Base-by-base conservation (phyloP, 2,797 vertebrate species). In the Pogonophryne albipinna region DNA sequence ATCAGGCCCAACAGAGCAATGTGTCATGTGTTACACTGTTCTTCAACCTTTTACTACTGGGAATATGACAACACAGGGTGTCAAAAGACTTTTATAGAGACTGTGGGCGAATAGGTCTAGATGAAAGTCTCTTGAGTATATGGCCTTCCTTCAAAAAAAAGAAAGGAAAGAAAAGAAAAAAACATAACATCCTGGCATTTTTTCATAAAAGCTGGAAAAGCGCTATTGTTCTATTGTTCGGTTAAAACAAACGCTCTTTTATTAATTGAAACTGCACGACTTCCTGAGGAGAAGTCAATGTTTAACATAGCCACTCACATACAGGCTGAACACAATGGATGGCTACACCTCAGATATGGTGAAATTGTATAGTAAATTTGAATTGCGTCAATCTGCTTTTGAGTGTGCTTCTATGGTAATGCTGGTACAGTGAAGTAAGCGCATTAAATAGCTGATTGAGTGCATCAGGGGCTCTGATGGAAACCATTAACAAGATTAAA, bases 401-500 rank as follows among this genome's bases (percentile, higher is more conserved):
- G 58, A 71, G 69, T 60, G 50, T 44, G 69, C 71, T 82, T 74
- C 66, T 65, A 68, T 49, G 83, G 75, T 70, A 72, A 68, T 19
- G 46, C 72, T 61, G 63, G 56, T 76, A 85, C 78, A 84, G 79
- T 85, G 86, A 91, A 90, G 86, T 87, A 91, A 89, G 85, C 82
- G 77, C 87, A 89, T 88, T 89, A 90, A 84, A 86, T 78, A 79
- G 85, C 81, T 93, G 89, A 93, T 86, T 87, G 90, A 93, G 88
- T 90, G 88, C 84, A 92, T 93, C 88, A 86, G 82, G 69, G 78
- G 63, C 87, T 90, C 87, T 86, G 83, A 91, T 89, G 87, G 91
- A 91, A 92, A 90, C 90, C 91, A 94, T 94, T 94, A 92, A 88
- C 80, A 87, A 86, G 88, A 94, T 93, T 90, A 93, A 93, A 94